These are phyloP conservation scores for Bubo bubo DNA, from an alignment of 2,113 vertebrate genomes.

Conservation along the genomic window DNA sequence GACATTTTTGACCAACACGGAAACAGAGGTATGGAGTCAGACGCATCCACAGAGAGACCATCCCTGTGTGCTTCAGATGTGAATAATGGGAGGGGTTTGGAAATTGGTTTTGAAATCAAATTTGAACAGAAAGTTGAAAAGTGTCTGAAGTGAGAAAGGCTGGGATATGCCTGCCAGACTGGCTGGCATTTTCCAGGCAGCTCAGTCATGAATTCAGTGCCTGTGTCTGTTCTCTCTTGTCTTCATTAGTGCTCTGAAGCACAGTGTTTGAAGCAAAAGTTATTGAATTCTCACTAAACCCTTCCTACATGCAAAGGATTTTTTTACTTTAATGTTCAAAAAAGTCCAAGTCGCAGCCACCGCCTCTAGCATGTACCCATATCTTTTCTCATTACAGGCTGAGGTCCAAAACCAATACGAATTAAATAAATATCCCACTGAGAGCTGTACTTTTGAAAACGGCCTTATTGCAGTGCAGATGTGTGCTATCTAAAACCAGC, in stretches of 20 bases:
- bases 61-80: not conserved
- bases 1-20: rapidly evolving
- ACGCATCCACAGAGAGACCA: not conserved
- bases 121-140: not conserved
- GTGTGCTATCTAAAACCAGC: slow-evolving; percentile 72
- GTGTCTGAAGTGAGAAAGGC: not conserved
- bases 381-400: slow-evolving; percentile 78
- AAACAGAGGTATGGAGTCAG: not conserved
- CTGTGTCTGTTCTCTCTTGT: slow-evolving; percentile 58
- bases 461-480: slow-evolving; percentile 73
- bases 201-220: not conserved
- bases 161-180: not conserved
- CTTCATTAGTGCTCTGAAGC: slow-evolving; percentile 72
- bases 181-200: not conserved
- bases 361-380: slow-evolving; percentile 39
- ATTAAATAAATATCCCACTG: slow-evolving; percentile 81
- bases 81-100: not conserved
- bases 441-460: slow-evolving; percentile 73
- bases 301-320: slow-evolving; percentile 69
- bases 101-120: not conserved
- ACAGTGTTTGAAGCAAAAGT: slow-evolving; percentile 67
- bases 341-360: slow-evolving; percentile 63
- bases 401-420: slow-evolving; percentile 78
- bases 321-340: slow-evolving; percentile 77
- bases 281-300: slow-evolving; percentile 81